Evolutionary conservation across 2,888 invertebrate species (phyloP), one percentile per base, ranked within the genome.

Genomic region (Rutpela maculata): DNA sequence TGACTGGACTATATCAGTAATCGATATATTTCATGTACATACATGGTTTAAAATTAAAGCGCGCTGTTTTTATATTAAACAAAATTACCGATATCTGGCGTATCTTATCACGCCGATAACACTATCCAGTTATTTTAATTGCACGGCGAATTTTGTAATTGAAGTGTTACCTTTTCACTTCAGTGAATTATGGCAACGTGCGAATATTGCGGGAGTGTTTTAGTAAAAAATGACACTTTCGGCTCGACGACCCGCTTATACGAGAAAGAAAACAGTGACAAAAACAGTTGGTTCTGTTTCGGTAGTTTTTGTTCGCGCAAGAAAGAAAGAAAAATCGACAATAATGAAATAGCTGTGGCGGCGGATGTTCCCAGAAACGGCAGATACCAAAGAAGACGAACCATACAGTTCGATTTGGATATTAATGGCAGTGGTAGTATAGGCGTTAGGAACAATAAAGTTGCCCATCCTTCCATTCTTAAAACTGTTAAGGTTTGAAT

Each of bases 341-440:
- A 38, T 57, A 74, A 67, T 15, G 76, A 72, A 17, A 43, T 75
- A 2, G 60, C 68, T 11, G 66, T 67, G 11, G 60, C 35, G 10
- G 38, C 60, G 11, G 79, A 80, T 22, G 22, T 74, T 22, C 72
- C 80, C 1, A 76, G 76, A n/a, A 80, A 81, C 17, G 85, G 83
- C 26, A 74, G 73, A 3, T 86, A 86, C 62, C 79, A 82, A 57
- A 78, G 78, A 15, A 72, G 85, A 18, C 81, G 82, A 43, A 86
- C 86, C 4, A 86, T 86, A 38, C 85, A 86, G 55, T 86, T 86
- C 55, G 86, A 86, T 63, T 75, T 82, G 43, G 84, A 84, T 31
- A 65, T 77, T 3, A 83, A 73, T 55, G 76, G 73, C 72, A 83
- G 71, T 56, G 78, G 75, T 68, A 78, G 78, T n/a, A 74, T 78